Conservation (phyloP, 2,113 vertebrate genomes). For the Phrynocephalus versicolor region DNA sequence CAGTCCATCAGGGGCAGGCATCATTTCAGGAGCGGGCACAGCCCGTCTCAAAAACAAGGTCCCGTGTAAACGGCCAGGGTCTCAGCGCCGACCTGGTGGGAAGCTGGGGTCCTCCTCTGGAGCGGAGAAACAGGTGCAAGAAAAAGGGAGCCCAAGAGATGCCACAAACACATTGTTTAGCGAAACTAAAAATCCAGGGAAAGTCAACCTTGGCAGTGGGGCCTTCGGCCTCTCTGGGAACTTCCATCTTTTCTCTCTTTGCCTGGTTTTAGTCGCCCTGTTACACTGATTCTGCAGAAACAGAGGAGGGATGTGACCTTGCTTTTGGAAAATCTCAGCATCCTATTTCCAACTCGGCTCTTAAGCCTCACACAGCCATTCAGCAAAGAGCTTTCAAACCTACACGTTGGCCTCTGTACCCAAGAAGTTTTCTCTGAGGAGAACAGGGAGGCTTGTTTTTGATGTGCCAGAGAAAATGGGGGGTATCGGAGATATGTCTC, state of each 20-base stretch:
- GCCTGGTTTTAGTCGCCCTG: neutral
- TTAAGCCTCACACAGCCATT: neutral
- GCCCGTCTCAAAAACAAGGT: neutral
- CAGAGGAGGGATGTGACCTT: neutral
- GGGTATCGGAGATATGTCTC: neutral
- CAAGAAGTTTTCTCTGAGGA: too few relatives aligned
- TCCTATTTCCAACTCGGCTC: neutral
- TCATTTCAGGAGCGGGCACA: neutral
- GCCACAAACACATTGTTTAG: neutral
- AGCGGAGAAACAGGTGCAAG: neutral
- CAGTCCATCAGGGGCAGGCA: neutral
- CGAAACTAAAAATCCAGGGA: neutral
- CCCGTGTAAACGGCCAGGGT: neutral
- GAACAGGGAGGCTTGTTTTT: neutral
- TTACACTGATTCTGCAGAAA: neutral
- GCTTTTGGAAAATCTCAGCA: neutral
- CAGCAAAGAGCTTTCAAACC: neutral
- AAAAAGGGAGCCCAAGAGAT: neutral
- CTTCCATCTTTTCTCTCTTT: neutral
- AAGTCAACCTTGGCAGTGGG: neutral
- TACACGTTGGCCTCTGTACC: neutral
- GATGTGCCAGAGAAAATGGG: neutral
- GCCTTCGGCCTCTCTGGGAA: neutral
- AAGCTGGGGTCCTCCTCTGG: neutral
- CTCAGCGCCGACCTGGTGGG: neutral